These are phyloP conservation scores for Drosophila kanapiae DNA, from an alignment of 1,140 invertebrate species.

Conservation along the genomic window DNA sequence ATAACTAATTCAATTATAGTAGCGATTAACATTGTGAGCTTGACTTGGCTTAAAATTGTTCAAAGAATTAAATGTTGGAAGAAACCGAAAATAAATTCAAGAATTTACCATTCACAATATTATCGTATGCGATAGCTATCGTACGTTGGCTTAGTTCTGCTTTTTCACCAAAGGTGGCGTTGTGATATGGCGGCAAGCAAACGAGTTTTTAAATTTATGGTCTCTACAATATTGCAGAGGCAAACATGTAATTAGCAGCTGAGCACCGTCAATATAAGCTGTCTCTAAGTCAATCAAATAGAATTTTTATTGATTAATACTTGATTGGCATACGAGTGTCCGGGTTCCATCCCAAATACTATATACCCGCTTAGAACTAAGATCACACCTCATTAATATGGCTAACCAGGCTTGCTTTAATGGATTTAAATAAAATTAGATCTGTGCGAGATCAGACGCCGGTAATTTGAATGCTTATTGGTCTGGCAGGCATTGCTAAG, in stretches of 20 bases:
- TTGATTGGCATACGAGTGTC: conserved; percentile 10
- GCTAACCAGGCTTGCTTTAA: conserved; percentile 12
- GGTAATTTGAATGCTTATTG: neutral
- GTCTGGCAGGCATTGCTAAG: neutral
- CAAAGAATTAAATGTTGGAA: neutral
- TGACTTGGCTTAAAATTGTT: neutral
- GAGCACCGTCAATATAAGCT: neutral
- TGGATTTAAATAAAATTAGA: conserved; percentile 15
- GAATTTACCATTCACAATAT: neutral
- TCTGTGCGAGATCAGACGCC: conserved; percentile 1
- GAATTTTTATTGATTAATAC: conserved; percentile 13
- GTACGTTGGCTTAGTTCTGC: neutral
- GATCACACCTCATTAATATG: conserved; percentile 12
- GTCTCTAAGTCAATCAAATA: conserved; percentile 6
- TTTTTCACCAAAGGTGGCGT: neutral
- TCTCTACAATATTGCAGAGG: conserved; percentile 2
- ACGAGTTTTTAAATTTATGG: conserved; percentile 9
- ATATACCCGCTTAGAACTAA: neutral
- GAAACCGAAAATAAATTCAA: neutral
- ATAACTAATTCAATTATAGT: too few relatives aligned
- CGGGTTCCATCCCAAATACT: conserved; percentile 14
- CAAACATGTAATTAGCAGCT: conserved; percentile 8
- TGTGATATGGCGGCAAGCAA: conserved; percentile 3
- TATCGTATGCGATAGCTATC: neutral
- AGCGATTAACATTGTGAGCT: too few relatives aligned